Percentiles rank a stretch among this genome's conserved stretches.
phyloP scores from a whole-genome alignment of 2,888 invertebrate genomes.

The Phortica okadai region DNA sequence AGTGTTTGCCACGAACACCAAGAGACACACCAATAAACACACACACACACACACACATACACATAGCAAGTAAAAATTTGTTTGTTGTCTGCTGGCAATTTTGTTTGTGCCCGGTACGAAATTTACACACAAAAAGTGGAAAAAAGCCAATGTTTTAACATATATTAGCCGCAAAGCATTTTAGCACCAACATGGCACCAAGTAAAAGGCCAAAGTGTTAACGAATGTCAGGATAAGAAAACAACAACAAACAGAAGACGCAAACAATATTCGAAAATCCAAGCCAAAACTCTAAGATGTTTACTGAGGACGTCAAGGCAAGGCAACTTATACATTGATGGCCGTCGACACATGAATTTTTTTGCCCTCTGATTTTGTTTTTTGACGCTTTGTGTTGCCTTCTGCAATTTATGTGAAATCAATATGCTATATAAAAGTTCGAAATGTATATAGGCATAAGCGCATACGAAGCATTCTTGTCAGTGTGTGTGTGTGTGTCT shows the following conservation, averaged over 20 bases:
- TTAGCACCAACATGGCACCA: slow-evolving; percentile 20
- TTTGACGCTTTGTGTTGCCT: slow-evolving; percentile 33
- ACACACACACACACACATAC: not conserved
- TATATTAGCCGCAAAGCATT: slow-evolving; percentile 23
- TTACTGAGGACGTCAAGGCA: too few species aligned
- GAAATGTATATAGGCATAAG: not conserved
- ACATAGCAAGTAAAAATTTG: not conserved
- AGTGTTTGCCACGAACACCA: not conserved
- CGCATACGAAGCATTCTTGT: too few species aligned
- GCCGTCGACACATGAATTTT: not conserved
- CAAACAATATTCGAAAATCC: not conserved
- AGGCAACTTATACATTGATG: not conserved
- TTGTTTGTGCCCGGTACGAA: too few species aligned
- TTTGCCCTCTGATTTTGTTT: slow-evolving; percentile 11
- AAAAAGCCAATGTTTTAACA: not conserved
- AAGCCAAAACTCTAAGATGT: too few species aligned
- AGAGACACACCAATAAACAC: not conserved
- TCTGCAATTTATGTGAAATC: slow-evolving; percentile 64
- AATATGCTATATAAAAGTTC: slow-evolving; percentile 45
- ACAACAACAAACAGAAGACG: not conserved
- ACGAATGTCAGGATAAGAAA: not conserved
- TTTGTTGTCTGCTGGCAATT: too few species aligned
- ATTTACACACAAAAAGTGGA: too few species aligned
- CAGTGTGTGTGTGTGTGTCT: too few species aligned
- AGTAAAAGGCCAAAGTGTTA: slow-evolving; percentile 7